Conservation (phyloP, 2,797 vertebrate species). For the Dipus sagitta region DNA sequence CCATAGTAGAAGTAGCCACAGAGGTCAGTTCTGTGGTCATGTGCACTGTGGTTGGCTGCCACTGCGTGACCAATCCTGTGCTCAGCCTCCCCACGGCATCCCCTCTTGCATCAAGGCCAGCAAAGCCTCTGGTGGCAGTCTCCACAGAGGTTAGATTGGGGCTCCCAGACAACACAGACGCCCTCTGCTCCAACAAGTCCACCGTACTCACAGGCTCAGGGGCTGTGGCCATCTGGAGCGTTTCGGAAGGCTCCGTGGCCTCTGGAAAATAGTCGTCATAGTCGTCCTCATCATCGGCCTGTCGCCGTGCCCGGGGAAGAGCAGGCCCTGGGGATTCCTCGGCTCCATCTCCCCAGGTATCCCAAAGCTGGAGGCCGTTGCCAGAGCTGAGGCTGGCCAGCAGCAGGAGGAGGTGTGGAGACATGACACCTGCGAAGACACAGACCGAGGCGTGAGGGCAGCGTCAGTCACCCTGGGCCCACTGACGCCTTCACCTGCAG, state of each 20-base stretch:
- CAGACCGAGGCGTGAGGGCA: background rate
- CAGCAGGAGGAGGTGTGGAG: constrained; percentile 46
- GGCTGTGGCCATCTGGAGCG: rapidly evolving
- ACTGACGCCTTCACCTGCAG: rapidly evolving
- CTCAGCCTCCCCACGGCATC: background rate
- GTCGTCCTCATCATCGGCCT: rapidly evolving
- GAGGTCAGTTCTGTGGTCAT: background rate
- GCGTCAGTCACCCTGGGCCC: background rate
- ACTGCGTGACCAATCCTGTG: background rate
- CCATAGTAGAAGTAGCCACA: rapidly evolving
- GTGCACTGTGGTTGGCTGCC: background rate
- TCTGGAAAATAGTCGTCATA: rapidly evolving
- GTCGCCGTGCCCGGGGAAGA: background rate
- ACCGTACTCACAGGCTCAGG: rapidly evolving
- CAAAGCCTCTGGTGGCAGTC: background rate
- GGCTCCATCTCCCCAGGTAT: rapidly evolving
- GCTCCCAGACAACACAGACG: background rate
- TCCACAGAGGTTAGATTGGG: background rate
- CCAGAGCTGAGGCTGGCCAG: constrained; percentile 33
- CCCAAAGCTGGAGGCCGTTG: background rate
- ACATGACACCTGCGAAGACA: constrained; percentile 71
- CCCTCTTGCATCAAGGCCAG: background rate
- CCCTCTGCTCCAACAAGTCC: rapidly evolving
- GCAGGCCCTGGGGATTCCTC: rapidly evolving
- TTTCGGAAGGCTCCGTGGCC: constrained; percentile 23